Percentiles rank a stretch among this genome's conserved stretches.
Evolutionary conservation across 2,888 invertebrate genomes (phyloP).

Genomic region (Chaitophorus viminalis): DNA sequence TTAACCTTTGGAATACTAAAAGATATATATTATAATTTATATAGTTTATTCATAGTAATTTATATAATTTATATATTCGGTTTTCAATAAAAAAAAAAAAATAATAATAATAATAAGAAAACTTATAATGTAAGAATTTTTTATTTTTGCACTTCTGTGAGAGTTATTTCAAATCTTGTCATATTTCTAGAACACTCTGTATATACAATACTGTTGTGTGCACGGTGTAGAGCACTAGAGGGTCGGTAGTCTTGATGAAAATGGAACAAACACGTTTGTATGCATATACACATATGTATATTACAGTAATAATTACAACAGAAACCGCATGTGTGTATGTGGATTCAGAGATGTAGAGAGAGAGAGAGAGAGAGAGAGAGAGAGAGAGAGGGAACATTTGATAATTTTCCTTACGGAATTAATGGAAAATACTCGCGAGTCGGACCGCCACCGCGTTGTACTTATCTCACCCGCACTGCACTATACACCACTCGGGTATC

Average conservation of each 20-base stretch:
- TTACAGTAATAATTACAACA: not conserved
- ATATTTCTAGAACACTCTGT: no score
- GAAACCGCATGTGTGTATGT: not conserved
- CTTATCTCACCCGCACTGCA: not conserved
- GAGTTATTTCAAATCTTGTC: no score
- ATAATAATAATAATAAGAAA: no score
- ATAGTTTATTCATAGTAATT: no score
- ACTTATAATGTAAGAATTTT: no score
- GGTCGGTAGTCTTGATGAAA: no score
- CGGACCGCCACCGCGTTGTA: not conserved
- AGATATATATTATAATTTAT: no score
- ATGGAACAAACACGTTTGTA: not conserved
- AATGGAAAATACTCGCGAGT: not conserved
- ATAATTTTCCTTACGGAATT: not conserved
- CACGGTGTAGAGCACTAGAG: not conserved
- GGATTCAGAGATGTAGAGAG: not conserved
- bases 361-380: not conserved
- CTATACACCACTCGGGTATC: not conserved
- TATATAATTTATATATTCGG: no score
- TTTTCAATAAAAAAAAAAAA: no score
- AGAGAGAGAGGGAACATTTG: not conserved
- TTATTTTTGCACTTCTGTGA: no score
- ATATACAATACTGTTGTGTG: no score
- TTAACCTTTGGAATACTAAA: no score
- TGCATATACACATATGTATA: not conserved